phyloP scores from a whole-genome alignment of 2,888 invertebrate species.

The Watsonalla cultraria region DNA sequence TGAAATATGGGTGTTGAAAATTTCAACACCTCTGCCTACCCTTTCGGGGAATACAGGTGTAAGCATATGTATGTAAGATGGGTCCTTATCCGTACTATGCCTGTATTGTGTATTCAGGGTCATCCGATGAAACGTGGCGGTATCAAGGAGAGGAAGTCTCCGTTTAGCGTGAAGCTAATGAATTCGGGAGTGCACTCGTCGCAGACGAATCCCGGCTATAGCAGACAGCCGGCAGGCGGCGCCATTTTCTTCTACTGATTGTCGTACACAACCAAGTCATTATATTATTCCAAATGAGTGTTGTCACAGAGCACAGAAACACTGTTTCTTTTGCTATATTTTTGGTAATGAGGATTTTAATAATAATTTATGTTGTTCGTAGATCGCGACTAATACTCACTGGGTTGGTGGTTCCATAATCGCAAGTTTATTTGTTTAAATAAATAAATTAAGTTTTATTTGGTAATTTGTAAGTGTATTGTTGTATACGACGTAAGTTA shows the following conservation, averaged over 20 bases:
- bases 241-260: slow-evolving; percentile 83
- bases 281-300: neutral
- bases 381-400: no score
- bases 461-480: neutral
- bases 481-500: neutral
- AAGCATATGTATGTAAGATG: no score
- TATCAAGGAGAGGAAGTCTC: slow-evolving; percentile 81
- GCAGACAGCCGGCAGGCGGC: slow-evolving; percentile 87
- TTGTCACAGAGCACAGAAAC: no score
- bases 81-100: neutral
- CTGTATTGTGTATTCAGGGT: slow-evolving; percentile 44
- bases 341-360: no score
- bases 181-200: slow-evolving; percentile 90
- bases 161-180: slow-evolving; percentile 86
- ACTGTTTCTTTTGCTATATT: no score
- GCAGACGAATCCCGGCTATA: slow-evolving; percentile 89
- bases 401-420: no score
- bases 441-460: neutral
- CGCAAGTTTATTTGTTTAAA: neutral
- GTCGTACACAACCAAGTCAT: neutral
- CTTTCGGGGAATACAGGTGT: no score
- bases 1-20: no score
- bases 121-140: slow-evolving; percentile 81
- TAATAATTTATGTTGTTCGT: no score
- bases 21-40: no score